phyloP scores from a whole-genome alignment of 2,888 invertebrate species.

The Podabrus alpinus region DNA sequence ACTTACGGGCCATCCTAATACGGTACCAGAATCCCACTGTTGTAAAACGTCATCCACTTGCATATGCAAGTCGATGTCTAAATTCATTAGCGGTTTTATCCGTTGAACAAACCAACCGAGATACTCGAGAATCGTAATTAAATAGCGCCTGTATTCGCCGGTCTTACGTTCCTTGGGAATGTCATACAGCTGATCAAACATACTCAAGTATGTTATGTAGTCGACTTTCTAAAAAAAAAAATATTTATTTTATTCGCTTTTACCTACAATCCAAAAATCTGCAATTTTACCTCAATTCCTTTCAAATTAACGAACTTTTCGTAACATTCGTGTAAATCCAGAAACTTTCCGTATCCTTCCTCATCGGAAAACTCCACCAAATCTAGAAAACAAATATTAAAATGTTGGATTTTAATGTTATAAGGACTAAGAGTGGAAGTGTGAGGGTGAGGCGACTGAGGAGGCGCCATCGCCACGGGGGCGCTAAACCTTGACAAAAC shows the following conservation, averaged over 20 bases:
- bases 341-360: slow-evolving; percentile 97
- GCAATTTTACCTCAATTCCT: slow-evolving; percentile 81
- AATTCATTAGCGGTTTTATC: slow-evolving; percentile 84
- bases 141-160: slow-evolving; percentile 84
- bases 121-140: slow-evolving; percentile 83
- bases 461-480: no score
- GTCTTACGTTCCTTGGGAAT: slow-evolving; percentile 90
- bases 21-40: slow-evolving; percentile 87
- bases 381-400: slow-evolving; percentile 55
- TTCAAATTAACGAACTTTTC: slow-evolving; percentile 96
- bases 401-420: background rate
- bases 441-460: no score
- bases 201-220: slow-evolving; percentile 92
- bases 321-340: slow-evolving; percentile 96
- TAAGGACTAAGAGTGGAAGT: no score
- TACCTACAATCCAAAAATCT: background rate
- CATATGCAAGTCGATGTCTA: slow-evolving; percentile 76
- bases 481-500: no score
- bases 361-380: slow-evolving; percentile 98
- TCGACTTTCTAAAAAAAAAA: slow-evolving; percentile 74
- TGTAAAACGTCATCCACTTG: slow-evolving; percentile 79
- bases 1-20: slow-evolving; percentile 92
- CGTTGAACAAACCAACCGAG: slow-evolving; percentile 80
- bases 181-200: slow-evolving; percentile 95
- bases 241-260: background rate